Conservation (phyloP, 2,888 invertebrate species). For the Embidobia sp. region DNA sequence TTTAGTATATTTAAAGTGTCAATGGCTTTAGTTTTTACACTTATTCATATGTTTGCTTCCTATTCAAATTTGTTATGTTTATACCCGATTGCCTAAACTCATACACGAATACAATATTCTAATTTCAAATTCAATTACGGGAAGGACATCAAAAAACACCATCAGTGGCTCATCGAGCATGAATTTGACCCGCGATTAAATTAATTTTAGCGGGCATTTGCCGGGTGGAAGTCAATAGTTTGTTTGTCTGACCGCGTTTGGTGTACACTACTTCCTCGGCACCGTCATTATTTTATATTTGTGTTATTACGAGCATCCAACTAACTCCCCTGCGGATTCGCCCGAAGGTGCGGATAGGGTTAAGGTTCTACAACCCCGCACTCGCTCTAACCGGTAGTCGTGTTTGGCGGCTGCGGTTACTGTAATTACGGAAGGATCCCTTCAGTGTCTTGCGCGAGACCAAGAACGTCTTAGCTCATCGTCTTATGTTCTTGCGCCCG, state of each 20-base stretch:
- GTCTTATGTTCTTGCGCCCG: constrained; percentile 66
- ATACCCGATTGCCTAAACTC: no score
- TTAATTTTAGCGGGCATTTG: constrained; percentile 39
- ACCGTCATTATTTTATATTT: constrained; percentile 62
- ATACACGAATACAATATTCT: no score
- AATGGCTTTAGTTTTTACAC: no score
- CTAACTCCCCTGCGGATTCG: constrained; percentile 61
- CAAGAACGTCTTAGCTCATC: constrained; percentile 80
- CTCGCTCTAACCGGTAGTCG: constrained; percentile 69
- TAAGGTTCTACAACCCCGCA: constrained; percentile 69
- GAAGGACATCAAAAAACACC: background rate
- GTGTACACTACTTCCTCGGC: constrained; percentile 52
- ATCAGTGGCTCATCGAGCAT: constrained; percentile 4
- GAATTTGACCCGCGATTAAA: constrained; percentile 11
- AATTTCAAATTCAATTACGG: no score
- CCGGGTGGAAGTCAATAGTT: constrained; percentile 52
- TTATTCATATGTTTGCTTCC: no score
- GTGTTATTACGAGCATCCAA: constrained; percentile 61
- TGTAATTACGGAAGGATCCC: constrained; percentile 80
- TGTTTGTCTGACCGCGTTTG: constrained; percentile 59
- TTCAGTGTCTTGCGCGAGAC: constrained; percentile 75
- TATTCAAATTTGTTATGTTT: no score
- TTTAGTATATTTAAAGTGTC: no score
- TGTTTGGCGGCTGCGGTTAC: constrained; percentile 79
- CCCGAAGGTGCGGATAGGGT: constrained; percentile 74